Evolutionary conservation across 2,113 vertebrate genomes (phyloP).

Genomic region (Xiphias gladius): DNA sequence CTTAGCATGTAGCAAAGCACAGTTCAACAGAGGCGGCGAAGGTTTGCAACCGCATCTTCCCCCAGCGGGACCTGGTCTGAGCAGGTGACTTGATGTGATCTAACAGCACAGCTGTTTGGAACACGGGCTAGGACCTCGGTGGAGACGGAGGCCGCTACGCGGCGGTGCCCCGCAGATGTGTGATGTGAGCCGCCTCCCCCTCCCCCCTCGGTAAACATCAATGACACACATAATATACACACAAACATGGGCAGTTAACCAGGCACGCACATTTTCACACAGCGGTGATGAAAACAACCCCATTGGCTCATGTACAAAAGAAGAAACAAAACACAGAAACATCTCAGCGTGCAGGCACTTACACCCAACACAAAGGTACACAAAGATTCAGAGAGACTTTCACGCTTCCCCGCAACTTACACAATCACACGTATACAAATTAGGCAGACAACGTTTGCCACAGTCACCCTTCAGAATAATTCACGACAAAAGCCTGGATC

Average conservation of each 20-base stretch:
- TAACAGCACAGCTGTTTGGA: slow-evolving; percentile 69
- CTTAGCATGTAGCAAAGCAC: slow-evolving; percentile 22
- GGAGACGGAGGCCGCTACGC: slow-evolving; percentile 45
- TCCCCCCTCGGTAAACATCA: slow-evolving; percentile 61
- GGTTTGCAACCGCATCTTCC: slow-evolving; percentile 19
- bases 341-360: not conserved
- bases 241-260: slow-evolving; percentile 6
- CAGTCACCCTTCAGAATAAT: slow-evolving; percentile 28
- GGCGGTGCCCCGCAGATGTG: slow-evolving; percentile 49
- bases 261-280: slow-evolving; percentile 7
- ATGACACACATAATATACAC: slow-evolving; percentile 36
- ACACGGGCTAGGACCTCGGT: slow-evolving; percentile 44
- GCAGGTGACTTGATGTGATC: slow-evolving; percentile 67
- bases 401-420: slow-evolving; percentile 5
- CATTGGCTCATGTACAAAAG: slow-evolving; percentile 30
- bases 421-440: slow-evolving; percentile 33
- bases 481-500: slow-evolving; percentile 44
- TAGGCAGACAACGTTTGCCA: not conserved
- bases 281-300: slow-evolving; percentile 1
- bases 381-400: not conserved
- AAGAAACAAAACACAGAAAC: slow-evolving; percentile 5
- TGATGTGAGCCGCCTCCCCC: slow-evolving; percentile 55
- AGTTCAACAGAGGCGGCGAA: not conserved
- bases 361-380: not conserved
- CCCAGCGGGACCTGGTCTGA: slow-evolving; percentile 48